Evolutionary conservation across 2,888 invertebrate species (phyloP).

Genomic region (Diachrysia chrysitis): DNA sequence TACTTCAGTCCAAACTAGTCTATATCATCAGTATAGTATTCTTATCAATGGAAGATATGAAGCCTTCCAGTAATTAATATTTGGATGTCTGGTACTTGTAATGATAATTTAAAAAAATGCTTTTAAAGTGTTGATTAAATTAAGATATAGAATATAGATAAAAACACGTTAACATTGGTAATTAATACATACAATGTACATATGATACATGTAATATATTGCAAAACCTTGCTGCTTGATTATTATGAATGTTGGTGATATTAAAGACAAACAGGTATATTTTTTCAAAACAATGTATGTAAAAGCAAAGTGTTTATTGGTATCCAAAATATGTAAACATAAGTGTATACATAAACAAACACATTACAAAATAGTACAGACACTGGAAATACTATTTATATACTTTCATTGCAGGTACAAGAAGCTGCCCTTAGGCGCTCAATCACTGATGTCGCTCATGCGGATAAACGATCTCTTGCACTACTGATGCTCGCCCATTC

Average conservation of each 20-base stretch:
- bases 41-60: slow-evolving; percentile 41
- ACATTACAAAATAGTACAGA: neutral
- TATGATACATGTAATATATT: neutral
- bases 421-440: slow-evolving; percentile 98
- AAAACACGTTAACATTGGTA: neutral
- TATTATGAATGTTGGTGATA: slow-evolving; percentile 15
- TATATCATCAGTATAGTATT: slow-evolving; percentile 6
- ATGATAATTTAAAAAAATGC: slow-evolving; percentile 30
- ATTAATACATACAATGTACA: neutral
- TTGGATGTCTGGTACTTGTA: slow-evolving; percentile 11
- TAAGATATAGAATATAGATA: slow-evolving; percentile 27
- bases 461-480: slow-evolving; percentile 98
- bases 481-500: slow-evolving; percentile 98
- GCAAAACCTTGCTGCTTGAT: slow-evolving; percentile 4
- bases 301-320: slow-evolving; percentile 17
- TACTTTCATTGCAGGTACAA: slow-evolving; percentile 92
- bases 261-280: slow-evolving; percentile 36
- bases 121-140: slow-evolving; percentile 36
- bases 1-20: neutral
- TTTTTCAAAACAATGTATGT: slow-evolving; percentile 31
- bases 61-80: slow-evolving; percentile 24
- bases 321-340: slow-evolving; percentile 37
- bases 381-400: neutral
- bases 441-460: slow-evolving; percentile 99
- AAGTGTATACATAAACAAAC: slow-evolving; percentile 26